phyloP scores from a whole-genome alignment of 2,888 invertebrate genomes.

The Andrena flavipes region DNA sequence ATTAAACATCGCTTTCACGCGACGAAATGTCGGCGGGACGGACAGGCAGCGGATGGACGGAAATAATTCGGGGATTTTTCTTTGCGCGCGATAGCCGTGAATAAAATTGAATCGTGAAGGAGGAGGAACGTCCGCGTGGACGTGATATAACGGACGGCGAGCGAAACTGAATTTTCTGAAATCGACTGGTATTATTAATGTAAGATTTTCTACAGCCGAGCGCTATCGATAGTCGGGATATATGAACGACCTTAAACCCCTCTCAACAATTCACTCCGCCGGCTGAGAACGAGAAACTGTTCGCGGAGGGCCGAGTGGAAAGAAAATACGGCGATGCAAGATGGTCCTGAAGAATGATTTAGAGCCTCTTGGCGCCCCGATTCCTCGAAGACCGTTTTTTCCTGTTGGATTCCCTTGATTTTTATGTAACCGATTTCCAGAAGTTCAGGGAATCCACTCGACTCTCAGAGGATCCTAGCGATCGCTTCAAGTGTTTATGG shows the following conservation, averaged over 20 bases:
- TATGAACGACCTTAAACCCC: conserved; percentile 34
- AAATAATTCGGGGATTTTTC: conserved; percentile 2
- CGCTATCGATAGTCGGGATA: conserved; percentile 40
- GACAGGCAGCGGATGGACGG: not conserved
- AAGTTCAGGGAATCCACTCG: no score
- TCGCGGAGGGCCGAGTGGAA: conserved; percentile 30
- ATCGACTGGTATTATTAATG: conserved; percentile 36
- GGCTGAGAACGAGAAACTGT: conserved; percentile 37
- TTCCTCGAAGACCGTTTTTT: conserved; percentile 4
- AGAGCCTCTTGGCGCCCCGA: conserved; percentile 5
- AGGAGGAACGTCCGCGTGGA: not conserved
- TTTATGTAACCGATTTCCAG: not conserved
- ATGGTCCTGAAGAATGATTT: conserved; percentile 41
- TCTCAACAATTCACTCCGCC: conserved; percentile 40
- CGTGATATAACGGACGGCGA: no score
- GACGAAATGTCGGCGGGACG: not conserved
- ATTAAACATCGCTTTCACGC: conserved; percentile 27
- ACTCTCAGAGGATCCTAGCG: not conserved
- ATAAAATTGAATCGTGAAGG: not conserved
- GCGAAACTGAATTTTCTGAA: conserved; percentile 18
- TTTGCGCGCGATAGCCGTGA: not conserved
- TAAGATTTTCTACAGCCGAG: conserved; percentile 27
- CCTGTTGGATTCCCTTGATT: not conserved
- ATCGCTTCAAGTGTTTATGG: not conserved
- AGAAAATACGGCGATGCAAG: conserved; percentile 47